Evolutionary conservation across 1,140 invertebrate genomes (phyloP).

Genomic region (Oreohelix idahoensis): DNA sequence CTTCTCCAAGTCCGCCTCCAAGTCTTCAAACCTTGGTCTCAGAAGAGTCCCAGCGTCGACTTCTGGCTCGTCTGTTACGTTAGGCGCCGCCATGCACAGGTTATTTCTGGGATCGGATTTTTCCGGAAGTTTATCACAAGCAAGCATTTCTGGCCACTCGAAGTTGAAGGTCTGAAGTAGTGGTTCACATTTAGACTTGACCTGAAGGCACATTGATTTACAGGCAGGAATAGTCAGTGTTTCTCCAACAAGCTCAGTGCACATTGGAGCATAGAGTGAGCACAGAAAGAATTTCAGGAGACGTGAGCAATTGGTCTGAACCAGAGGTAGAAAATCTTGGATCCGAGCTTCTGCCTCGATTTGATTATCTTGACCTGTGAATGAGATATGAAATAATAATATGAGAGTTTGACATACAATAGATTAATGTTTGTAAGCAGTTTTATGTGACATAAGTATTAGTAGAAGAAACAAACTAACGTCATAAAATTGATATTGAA

Average conservation of each 20-base stretch:
- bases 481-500: too few species aligned
- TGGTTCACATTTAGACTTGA: constrained; percentile 72
- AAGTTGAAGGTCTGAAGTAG: constrained; percentile 70
- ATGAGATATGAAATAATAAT: background rate
- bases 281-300: constrained; percentile 94
- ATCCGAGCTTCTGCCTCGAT: constrained; percentile 68
- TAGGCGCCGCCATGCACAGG: constrained; percentile 90
- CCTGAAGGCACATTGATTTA: constrained; percentile 72
- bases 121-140: constrained; percentile 71
- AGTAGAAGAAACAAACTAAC: too few species aligned
- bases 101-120: constrained; percentile 75
- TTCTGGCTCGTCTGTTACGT: constrained; percentile 63
- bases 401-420: background rate
- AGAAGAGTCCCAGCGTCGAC: constrained; percentile 75
- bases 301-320: constrained; percentile 81
- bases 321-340: constrained; percentile 73
- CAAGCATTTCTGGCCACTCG: constrained; percentile 70
- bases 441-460: too few species aligned
- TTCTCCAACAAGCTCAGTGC: constrained; percentile 74
- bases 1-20: constrained; percentile 13
- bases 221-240: constrained; percentile 72
- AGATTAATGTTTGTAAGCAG: too few species aligned
- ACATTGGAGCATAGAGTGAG: constrained; percentile 95
- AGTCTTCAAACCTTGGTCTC: background rate
- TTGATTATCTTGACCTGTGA: constrained; percentile 59